These are phyloP conservation scores for Orthonyx spaldingii DNA, from an alignment of 2,113 vertebrate genomes.

Conservation along the genomic window DNA sequence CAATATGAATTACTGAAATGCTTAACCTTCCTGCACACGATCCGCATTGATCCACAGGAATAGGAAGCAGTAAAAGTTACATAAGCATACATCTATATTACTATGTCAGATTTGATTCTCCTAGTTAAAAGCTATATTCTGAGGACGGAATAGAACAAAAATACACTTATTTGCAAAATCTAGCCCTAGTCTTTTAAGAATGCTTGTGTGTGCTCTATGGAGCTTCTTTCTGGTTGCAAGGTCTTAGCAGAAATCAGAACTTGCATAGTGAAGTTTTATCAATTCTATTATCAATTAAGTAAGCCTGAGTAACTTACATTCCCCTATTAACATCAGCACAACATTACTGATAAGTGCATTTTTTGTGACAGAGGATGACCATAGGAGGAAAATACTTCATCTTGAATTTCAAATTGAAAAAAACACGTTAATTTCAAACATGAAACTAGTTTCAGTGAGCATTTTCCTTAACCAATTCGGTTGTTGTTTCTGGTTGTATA, in stretches of 20 bases:
- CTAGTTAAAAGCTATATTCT: not conserved
- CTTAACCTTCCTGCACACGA: not conserved
- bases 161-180: not conserved
- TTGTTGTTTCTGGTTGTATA: not conserved
- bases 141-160: not conserved
- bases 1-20: not conserved
- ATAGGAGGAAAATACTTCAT: not conserved
- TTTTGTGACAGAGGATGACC: not conserved
- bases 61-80: not conserved
- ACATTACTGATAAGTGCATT: not conserved
- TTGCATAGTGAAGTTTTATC: not conserved
- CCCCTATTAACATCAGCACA: not conserved
- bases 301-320: not conserved
- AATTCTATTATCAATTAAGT: not conserved
- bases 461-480: not conserved
- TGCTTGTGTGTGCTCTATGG: not conserved
- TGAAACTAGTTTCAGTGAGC: not conserved
- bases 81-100: not conserved
- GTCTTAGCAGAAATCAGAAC: not conserved
- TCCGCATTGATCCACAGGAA: not conserved
- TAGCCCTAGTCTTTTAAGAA: not conserved
- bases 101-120: not conserved
- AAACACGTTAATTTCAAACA: not conserved
- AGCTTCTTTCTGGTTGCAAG: not conserved
- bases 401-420: not conserved